phyloP scores from a whole-genome alignment of 2,888 invertebrate species.

The Kuschelorhynchus macadamiae region DNA sequence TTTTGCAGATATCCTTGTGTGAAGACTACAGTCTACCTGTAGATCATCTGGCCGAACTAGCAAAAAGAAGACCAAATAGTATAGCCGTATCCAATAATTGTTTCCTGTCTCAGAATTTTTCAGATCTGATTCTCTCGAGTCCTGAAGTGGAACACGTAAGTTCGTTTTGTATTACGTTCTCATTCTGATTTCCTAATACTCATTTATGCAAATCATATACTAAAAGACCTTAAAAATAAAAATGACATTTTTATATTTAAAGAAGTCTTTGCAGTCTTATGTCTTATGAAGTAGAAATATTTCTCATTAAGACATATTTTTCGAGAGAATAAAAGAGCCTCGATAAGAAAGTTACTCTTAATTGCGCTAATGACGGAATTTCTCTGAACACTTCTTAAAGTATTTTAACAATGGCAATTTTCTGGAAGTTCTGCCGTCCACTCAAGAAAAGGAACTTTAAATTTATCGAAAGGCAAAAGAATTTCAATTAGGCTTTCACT shows the following conservation, averaged over 20 bases:
- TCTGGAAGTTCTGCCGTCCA: constrained; percentile 18
- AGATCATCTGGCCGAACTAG: constrained; percentile 79
- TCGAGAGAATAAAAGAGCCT: no score
- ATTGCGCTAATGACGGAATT: constrained; percentile 2
- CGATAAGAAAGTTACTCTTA: no score
- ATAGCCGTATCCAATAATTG: constrained; percentile 70
- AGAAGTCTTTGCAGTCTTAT: no score
- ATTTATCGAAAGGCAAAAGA: constrained; percentile 36
- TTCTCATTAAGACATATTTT: no score
- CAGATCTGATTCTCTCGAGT: constrained; percentile 74
- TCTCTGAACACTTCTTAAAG: background rate
- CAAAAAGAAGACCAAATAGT: constrained; percentile 78
- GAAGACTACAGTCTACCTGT: constrained; percentile 91
- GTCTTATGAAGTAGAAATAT: no score
- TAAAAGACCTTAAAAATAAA: no score
- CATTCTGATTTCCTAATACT: no score
- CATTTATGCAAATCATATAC: no score
- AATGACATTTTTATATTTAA: no score
- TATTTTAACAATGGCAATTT: constrained; percentile 20
- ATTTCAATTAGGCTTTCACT: constrained; percentile 52
- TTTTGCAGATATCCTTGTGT: constrained; percentile 88
- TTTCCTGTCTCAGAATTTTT: constrained; percentile 65
- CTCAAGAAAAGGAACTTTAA: constrained; percentile 8
- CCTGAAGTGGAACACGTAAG: constrained; percentile 69
- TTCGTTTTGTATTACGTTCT: no score